A percentile compares a stretch with the other conserved stretches of the same genome.
Evolutionary conservation across 2,888 invertebrate species (phyloP).

Genomic region (Charanyca ferruginea): DNA sequence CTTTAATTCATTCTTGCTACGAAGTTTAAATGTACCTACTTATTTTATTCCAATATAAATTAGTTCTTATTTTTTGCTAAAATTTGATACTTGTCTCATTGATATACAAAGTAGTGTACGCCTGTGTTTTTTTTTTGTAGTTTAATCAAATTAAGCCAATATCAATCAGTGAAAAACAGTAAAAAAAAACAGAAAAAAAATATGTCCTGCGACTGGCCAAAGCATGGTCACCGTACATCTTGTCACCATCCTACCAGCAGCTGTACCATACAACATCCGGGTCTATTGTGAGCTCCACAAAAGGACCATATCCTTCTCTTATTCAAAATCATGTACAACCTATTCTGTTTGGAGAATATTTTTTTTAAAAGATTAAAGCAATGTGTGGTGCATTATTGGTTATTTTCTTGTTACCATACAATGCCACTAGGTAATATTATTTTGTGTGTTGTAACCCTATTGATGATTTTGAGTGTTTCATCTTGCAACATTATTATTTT

Average conservation of each 20-base stretch:
- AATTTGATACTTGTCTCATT: no score
- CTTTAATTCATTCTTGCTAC: no score
- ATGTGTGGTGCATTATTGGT: neutral
- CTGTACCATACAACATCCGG: constrained; percentile 69
- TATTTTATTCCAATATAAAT: no score
- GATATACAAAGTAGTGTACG: no score
- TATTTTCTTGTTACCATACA: neutral
- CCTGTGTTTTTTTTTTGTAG: no score
- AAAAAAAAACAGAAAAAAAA: neutral
- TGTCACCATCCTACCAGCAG: constrained; percentile 68
- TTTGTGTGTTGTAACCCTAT: no score
- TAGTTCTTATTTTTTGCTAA: no score
- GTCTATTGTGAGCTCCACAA: constrained; percentile 60
- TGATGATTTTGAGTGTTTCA: no score
- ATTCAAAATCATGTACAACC: constrained; percentile 54
- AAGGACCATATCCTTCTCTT: constrained; percentile 59
- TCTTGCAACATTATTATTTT: no score
- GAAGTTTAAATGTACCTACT: no score
- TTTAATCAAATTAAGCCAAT: no score
- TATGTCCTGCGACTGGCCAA: constrained; percentile 22
- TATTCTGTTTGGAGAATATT: constrained; percentile 33
- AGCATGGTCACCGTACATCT: constrained; percentile 60
- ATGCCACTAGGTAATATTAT: no score
- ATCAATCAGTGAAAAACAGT: neutral
- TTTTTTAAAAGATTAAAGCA: constrained; percentile 14